Percentiles rank a stretch among this genome's conserved stretches.
Conservation (phyloP, 2,113 vertebrate genomes). For the Sceloporus tristichus region DNA sequence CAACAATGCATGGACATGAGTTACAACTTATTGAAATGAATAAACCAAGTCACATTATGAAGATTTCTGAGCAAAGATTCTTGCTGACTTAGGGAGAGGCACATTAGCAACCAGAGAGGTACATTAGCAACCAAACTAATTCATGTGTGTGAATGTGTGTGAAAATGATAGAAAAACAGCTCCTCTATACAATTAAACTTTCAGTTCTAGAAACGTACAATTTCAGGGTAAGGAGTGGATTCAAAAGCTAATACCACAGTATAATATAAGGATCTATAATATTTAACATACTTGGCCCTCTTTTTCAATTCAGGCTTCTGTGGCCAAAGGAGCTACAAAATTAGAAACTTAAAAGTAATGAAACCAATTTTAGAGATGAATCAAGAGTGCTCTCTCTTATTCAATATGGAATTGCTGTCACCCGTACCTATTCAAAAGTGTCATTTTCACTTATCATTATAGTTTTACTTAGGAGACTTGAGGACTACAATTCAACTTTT, state of each 20-base stretch:
- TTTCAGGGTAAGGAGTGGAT: conserved; percentile 36
- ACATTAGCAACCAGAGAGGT: neutral
- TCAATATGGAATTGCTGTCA: conserved; percentile 67
- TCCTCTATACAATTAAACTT: neutral
- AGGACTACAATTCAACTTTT: conserved; percentile 66
- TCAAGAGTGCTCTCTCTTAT: conserved; percentile 55
- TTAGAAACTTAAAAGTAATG: conserved; percentile 70
- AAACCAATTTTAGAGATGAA: conserved; percentile 61
- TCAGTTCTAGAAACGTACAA: neutral
- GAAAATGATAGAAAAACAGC: neutral
- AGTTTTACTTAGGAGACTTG: conserved; percentile 65
- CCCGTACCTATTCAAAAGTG: conserved; percentile 64
- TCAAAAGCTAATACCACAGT: conserved; percentile 26
- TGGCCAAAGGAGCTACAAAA: conserved; percentile 40
- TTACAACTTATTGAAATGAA: too few species aligned
- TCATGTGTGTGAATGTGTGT: too few species aligned
- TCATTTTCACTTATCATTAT: conserved; percentile 69
- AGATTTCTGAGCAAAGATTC: too few species aligned
- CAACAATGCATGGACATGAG: too few species aligned
- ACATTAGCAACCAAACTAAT: neutral
- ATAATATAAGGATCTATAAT: conserved; percentile 43
- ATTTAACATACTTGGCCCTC: conserved; percentile 49
- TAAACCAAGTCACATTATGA: too few species aligned
- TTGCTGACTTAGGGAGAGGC: neutral
- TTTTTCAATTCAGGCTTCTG: conserved; percentile 35